A percentile compares a stretch with the other conserved stretches of the same genome.
phyloP scores from a whole-genome alignment of 2,113 vertebrate genomes.

The Platichthys flesus region DNA sequence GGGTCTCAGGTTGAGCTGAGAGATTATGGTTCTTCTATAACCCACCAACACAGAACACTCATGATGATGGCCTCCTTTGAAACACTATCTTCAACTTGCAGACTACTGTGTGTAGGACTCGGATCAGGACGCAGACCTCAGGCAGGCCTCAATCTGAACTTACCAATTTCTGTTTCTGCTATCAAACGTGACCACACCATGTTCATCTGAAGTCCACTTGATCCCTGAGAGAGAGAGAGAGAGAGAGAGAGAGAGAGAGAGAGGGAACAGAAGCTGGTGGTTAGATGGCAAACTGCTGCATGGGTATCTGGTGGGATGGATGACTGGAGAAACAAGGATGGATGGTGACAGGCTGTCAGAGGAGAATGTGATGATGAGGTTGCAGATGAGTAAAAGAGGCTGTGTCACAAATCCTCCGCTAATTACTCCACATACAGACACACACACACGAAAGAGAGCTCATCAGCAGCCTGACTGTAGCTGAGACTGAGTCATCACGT shows the following conservation, averaged over 20 bases:
- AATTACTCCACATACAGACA: conserved; percentile 37
- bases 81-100: too few relatives aligned
- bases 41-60: too few relatives aligned
- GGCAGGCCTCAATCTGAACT: conserved; percentile 25
- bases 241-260: conserved; percentile 2
- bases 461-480: conserved; percentile 14
- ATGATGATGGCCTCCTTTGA: too few relatives aligned
- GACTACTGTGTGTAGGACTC: too few relatives aligned
- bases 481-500: conserved; percentile 46
- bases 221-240: conserved; percentile 83
- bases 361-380: conserved; percentile 37
- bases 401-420: conserved; percentile 46
- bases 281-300: background rate
- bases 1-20: too few relatives aligned
- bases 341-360: conserved; percentile 41
- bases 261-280: background rate
- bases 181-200: conserved; percentile 95
- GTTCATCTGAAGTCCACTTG: conserved; percentile 94
- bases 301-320: background rate
- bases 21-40: too few relatives aligned
- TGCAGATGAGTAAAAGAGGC: conserved; percentile 46
- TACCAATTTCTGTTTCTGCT: conserved; percentile 96
- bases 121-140: background rate
- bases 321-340: conserved; percentile 10
- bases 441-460: background rate